phyloP scores from a whole-genome alignment of 1,140 invertebrate genomes.

The Drosophila tani region DNA sequence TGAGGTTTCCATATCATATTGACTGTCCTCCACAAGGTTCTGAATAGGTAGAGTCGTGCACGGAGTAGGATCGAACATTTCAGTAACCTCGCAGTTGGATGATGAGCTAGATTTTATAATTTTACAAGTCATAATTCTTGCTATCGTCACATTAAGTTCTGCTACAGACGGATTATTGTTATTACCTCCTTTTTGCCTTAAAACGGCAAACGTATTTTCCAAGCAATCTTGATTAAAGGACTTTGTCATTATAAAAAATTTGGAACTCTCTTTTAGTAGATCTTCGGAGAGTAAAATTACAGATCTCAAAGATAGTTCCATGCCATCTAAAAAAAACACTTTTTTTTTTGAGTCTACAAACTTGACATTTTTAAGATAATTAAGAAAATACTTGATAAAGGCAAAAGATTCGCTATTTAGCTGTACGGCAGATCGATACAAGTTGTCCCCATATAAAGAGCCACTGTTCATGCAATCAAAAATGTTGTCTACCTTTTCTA shows the following conservation, averaged over 20 bases:
- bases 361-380: not conserved
- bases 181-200: constrained; percentile 5
- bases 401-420: not conserved
- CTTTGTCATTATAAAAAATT: constrained; percentile 1
- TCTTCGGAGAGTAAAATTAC: constrained; percentile 2
- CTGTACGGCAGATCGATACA: not conserved
- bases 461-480: too few relatives aligned
- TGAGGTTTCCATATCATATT: too few relatives aligned
- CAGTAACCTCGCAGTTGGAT: too few relatives aligned
- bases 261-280: not conserved
- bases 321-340: constrained; percentile 1
- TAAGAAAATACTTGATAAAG: not conserved
- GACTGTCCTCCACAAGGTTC: too few relatives aligned
- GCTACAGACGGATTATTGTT: constrained; percentile 3
- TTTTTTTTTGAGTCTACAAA: constrained; percentile 1
- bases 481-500: too few relatives aligned
- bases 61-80: too few relatives aligned
- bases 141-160: not conserved
- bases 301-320: not conserved
- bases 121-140: too few relatives aligned
- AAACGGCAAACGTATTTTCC: constrained; percentile 3
- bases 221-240: constrained; percentile 2
- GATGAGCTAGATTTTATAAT: too few relatives aligned
- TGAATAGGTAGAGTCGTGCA: too few relatives aligned
- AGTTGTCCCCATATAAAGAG: not conserved